Evolutionary conservation across 1,140 invertebrate species (phyloP), one percentile per base, ranked within the genome.

Genomic region (Trichoplusia ni): DNA sequence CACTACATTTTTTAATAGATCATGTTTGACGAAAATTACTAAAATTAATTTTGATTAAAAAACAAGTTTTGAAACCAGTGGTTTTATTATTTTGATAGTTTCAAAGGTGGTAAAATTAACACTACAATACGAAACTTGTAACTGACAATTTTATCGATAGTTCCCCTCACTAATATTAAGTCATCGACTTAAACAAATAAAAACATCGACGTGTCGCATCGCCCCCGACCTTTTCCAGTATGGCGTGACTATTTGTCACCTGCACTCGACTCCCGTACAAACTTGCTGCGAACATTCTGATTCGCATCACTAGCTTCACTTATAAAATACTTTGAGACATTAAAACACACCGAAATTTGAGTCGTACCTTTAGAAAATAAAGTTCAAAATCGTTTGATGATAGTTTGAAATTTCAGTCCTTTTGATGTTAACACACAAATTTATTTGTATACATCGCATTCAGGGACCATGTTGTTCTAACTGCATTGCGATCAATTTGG

Each of bases 201-300:
- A 88, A 87, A 82, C 81, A 90, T 89, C 87, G 84, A 87, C 77
- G 74, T 78, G 61, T 77, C 78, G 73, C 78, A 66, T 71, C 73
- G 70, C 69, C 77, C 65, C 81, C 77, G 76, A 82, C 81, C 81
- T 87, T 58, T 79, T 85, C 77, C 75, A 76, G 75, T 66, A 77
- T 75, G 76, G 74, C 81, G 75, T 82, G 83, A 87, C 87, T 90
- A 89, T 90, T 90, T 90, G 87, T 90, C 87, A 90, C 87, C 78
- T 83, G 71, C 72, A 81, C 78, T 82, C 69, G 84, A 88, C 87
- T 90, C 84, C 87, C 77, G 87, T 89, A 87, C 75, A 69, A 71
- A 70, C 71, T 75, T 75, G 77, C 73, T 73, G 77, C 66, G 75
- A 82, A 84, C 81, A 88, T 79, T 70, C 75, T 81, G 87, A 89